phyloP scores from a whole-genome alignment of 2,888 invertebrate species.

The Cyclophora punctaria region DNA sequence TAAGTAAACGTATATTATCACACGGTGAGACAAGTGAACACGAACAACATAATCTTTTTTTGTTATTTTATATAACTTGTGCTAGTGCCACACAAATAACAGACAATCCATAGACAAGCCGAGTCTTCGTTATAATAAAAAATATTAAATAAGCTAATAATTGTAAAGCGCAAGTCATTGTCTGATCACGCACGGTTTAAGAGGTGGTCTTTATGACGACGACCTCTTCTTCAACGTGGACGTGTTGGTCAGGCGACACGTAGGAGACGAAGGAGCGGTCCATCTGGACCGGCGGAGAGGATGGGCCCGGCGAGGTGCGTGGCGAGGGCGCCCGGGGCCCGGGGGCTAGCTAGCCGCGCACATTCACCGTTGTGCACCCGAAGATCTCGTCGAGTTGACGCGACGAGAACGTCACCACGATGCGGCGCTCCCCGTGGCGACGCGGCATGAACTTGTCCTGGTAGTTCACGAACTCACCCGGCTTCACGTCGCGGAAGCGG shows the following conservation, averaged over 20 bases:
- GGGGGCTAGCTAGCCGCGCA: conserved; percentile 68
- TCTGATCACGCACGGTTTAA: conserved; percentile 20
- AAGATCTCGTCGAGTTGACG: conserved; percentile 78
- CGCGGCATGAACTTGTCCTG: conserved; percentile 76
- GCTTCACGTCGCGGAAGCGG: conserved; percentile 76
- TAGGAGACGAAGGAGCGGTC: conserved; percentile 53
- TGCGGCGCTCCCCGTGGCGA: conserved; percentile 75
- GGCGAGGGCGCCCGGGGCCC: conserved; percentile 56
- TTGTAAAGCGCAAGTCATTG: conserved; percentile 13
- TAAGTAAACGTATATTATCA: conserved; percentile 23
- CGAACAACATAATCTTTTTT: conserved; percentile 36
- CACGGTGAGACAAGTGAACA: conserved; percentile 38
- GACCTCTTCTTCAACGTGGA: conserved; percentile 60
- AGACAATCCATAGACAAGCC: conserved; percentile 52
- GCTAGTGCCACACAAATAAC: conserved; percentile 41
- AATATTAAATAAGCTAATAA: conserved; percentile 16
- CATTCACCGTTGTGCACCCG: conserved; percentile 72
- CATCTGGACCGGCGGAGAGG: conserved; percentile 47
- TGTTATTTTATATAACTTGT: conserved; percentile 43
- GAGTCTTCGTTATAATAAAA: conserved; percentile 38
- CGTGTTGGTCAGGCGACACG: conserved; percentile 52
- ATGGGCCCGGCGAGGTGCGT: conserved; percentile 56
- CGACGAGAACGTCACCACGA: conserved; percentile 80
- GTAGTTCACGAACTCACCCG: conserved; percentile 77
- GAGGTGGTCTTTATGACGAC: conserved; percentile 51